A percentile compares a stretch with the other conserved stretches of the same genome.
Conservation (phyloP, 2,888 invertebrate species). For the Zygothrica quintamaculata region DNA sequence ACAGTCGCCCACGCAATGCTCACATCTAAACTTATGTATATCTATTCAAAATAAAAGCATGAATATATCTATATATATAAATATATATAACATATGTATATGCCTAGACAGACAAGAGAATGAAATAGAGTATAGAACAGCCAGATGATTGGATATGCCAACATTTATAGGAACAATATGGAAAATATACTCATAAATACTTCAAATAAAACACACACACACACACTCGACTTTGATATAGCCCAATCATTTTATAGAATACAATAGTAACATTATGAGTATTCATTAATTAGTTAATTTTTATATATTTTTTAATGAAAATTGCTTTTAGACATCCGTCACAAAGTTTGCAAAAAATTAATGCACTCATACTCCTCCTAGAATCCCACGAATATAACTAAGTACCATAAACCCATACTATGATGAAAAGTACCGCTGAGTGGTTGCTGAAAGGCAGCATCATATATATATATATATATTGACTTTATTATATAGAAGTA, state of each 20-base stretch:
- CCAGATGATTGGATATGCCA: slow-evolving; percentile 25
- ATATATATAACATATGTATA: slow-evolving; percentile 6
- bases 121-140: slow-evolving; percentile 5
- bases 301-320: slow-evolving; percentile 27
- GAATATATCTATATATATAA: slow-evolving; percentile 8
- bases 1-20: slow-evolving; percentile 73
- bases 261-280: slow-evolving; percentile 6
- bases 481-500: slow-evolving; percentile 28
- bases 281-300: slow-evolving; percentile 32
- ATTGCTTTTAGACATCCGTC: slow-evolving; percentile 8
- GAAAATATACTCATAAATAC: slow-evolving; percentile 39
- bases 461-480: slow-evolving; percentile 50
- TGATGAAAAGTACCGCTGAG: slow-evolving; percentile 43
- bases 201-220: slow-evolving; percentile 38
- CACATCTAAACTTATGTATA: slow-evolving; percentile 71
- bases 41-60: slow-evolving; percentile 31
- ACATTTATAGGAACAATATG: slow-evolving; percentile 46
- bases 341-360: slow-evolving; percentile 27
- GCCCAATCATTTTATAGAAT: slow-evolving; percentile 9
- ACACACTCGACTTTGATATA: slow-evolving; percentile 37
- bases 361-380: background rate
- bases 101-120: background rate
- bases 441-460: slow-evolving; percentile 59
- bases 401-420: no score
- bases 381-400: slow-evolving; percentile 17